These are phyloP conservation scores for Sipha maydis DNA, from an alignment of 2,888 invertebrate genomes.

Conservation along the genomic window DNA sequence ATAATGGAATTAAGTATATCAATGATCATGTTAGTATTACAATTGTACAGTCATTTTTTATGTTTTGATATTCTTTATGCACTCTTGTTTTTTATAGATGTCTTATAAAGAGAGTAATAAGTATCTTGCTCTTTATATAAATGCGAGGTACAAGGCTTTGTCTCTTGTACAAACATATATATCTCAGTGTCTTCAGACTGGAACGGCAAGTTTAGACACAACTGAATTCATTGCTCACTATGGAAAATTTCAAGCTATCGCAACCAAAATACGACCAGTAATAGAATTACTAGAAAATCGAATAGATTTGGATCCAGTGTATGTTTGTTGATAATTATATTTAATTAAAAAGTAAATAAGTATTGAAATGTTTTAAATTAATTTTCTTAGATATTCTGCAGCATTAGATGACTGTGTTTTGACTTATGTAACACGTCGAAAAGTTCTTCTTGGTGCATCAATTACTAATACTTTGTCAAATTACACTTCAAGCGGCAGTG, in stretches of 20 bases:
- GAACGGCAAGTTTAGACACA: constrained; percentile 63
- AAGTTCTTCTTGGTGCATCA: constrained; percentile 62
- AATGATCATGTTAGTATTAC: constrained; percentile 79
- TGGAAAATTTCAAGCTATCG: constrained; percentile 94
- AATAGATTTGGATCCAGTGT: constrained; percentile 79
- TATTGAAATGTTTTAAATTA: constrained; percentile 38
- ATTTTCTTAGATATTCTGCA: constrained; percentile 59
- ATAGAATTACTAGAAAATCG: constrained; percentile 85
- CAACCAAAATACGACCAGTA: constrained; percentile 83
- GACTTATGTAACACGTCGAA: constrained; percentile 61
- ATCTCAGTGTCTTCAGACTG: constrained; percentile 67
- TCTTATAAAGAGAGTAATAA: constrained; percentile 86
- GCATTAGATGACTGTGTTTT: constrained; percentile 60
- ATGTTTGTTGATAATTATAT: constrained; percentile 65
- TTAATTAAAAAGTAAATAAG: not conserved
- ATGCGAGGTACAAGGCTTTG: constrained; percentile 83
- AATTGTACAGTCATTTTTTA: constrained; percentile 62
- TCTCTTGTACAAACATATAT: constrained; percentile 83
- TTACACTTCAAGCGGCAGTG: constrained; percentile 66
- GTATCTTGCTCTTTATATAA: constrained; percentile 85
- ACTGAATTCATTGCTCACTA: constrained; percentile 82
- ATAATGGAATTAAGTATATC: constrained; percentile 87
- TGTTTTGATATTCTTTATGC: not conserved
- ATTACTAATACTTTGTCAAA: constrained; percentile 57
- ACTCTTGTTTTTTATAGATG: constrained; percentile 70